Percentiles rank a stretch among this genome's conserved stretches.
phyloP scores from a whole-genome alignment of 1,140 invertebrate species.

The Drosophila bipectinata region DNA sequence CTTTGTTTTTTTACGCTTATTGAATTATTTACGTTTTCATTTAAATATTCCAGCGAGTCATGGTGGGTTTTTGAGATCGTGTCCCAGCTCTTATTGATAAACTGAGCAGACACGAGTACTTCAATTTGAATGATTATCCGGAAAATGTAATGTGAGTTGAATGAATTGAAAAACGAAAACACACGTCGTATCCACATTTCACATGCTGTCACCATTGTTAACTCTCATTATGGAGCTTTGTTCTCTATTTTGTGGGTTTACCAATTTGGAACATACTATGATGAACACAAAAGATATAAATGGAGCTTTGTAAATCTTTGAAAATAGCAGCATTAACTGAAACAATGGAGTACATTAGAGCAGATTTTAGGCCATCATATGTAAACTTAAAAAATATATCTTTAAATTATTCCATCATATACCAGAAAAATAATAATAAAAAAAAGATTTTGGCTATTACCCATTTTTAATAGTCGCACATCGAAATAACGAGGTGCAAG shows the following conservation, averaged over 20 bases:
- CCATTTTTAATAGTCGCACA: constrained; percentile 38
- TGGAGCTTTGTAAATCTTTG: neutral
- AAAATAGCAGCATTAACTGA: too few species aligned
- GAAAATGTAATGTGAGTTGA: neutral
- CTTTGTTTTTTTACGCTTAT: constrained; percentile 29
- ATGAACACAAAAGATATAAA: neutral
- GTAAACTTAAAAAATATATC: neutral
- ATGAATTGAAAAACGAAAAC: neutral
- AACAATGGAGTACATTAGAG: neutral
- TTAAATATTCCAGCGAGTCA: constrained; percentile 28
- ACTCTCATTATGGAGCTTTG: neutral
- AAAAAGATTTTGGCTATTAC: constrained; percentile 41
- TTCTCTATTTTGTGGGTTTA: neutral
- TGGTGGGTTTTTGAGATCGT: neutral
- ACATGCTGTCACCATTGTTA: neutral
- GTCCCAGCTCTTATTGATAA: neutral
- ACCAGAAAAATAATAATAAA: too few species aligned
- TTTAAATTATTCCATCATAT: too few species aligned
- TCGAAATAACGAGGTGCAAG: neutral
- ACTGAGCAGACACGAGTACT: neutral
- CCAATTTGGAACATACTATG: neutral
- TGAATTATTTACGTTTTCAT: constrained; percentile 41
- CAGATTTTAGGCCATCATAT: too few species aligned
- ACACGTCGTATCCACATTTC: neutral
- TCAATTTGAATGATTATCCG: constrained; percentile 1